Conservation (phyloP, 2,888 invertebrate genomes). For the Drosophila limbata region DNA sequence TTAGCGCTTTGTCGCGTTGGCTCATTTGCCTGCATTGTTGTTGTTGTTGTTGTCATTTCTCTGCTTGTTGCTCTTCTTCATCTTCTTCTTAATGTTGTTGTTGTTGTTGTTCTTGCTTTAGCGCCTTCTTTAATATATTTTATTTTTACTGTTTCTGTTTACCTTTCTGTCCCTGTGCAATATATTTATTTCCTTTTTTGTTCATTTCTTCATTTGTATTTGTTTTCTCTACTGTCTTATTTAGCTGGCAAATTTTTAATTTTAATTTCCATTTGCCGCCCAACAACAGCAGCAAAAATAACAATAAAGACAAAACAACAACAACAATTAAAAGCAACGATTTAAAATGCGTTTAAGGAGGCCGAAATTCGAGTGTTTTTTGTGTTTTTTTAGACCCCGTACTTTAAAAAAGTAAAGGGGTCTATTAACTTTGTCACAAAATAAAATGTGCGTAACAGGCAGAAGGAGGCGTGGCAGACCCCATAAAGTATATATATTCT, state of each 20-base stretch:
- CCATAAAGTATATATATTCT: too few species aligned
- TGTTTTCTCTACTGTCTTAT: slow-evolving; percentile 31
- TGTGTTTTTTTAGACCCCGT: too few species aligned
- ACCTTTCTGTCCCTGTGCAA: slow-evolving; percentile 14
- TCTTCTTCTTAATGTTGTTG: background rate
- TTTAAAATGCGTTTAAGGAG: background rate
- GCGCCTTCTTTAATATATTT: slow-evolving; percentile 3
- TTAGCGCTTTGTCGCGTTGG: slow-evolving; percentile 30
- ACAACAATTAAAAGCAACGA: background rate
- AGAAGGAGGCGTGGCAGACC: too few species aligned
- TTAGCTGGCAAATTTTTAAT: slow-evolving; percentile 53
- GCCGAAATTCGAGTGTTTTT: too few species aligned
- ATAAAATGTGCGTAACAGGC: too few species aligned
- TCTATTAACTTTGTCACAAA: too few species aligned
- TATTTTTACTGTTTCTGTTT: slow-evolving; percentile 33
- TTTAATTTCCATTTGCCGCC: slow-evolving; percentile 49
- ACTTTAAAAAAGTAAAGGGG: too few species aligned
- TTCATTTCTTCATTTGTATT: background rate
- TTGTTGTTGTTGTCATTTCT: slow-evolving; percentile 8
- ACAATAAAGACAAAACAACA: background rate
- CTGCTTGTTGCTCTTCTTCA: background rate
- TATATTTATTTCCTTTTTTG: slow-evolving; percentile 5
- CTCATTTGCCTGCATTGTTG: slow-evolving; percentile 27
- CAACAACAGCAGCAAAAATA: slow-evolving; percentile 2
- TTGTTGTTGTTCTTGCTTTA: slow-evolving; percentile 3